Base-by-base conservation (phyloP, 2,797 vertebrate genomes). In the Cheirogaleus major region DNA sequence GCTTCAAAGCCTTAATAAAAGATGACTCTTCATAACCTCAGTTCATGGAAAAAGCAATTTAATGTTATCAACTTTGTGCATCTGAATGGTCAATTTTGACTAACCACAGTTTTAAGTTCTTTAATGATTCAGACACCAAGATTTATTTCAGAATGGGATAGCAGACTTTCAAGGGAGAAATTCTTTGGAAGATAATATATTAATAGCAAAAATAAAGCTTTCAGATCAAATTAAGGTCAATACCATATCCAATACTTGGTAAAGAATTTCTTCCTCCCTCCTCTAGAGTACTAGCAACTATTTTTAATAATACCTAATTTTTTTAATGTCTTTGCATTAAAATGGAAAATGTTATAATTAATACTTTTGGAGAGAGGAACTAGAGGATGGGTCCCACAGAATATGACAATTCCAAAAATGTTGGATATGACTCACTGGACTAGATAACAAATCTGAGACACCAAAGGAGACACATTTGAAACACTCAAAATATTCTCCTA, bases 121-220 rank as follows among this genome's bases (percentile, higher is more conserved):
- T 78, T 94, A 92, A 92, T 61, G 59, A 91, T n/a, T 93, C 73
- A 80, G 35, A 86, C 18, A 94, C 7, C 7, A 95, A 85, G 14
- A 76, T 78, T 91, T 70, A 88, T 45, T 86, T 92, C 84, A 65
- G 90, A 94, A 63, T 50, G 12, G 41, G 52, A 92, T 10, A 43
- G 57, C 7, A 89, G 67, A 89, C 11, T 81, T 50, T n/a, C 5
- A 67, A 5, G 3, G 27, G 52, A 92, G 38, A 90, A 86, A 85
- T 50, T 78, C 70, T 52, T 78, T 8, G 48, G 30, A 27, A 10
- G 30, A 70, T 69, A 43, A 57, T 52, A 63, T 35, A 86, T 48
- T 94, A 70, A 83, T 32, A 88, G 93, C 30, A 91, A 96, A 93
- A 96, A 86, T 75, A 27, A 96, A 80, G 20, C 48, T 94, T 93